Evolutionary conservation across 2,113 vertebrate species (phyloP).

Genomic region (Hydropotes inermis): DNA sequence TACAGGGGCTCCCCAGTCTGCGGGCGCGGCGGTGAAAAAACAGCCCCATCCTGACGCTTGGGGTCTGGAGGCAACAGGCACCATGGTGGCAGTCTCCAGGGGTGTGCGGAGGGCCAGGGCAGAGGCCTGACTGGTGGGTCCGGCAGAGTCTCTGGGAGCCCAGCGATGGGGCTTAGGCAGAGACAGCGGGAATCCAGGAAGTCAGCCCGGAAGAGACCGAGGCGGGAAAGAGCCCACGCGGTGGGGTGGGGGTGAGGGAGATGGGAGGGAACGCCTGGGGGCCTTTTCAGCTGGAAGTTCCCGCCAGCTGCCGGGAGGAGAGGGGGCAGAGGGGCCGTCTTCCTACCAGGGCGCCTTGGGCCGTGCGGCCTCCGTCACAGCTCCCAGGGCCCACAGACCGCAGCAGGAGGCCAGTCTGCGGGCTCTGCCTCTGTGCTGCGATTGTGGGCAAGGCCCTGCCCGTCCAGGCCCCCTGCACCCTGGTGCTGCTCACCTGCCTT

Average conservation of each 20-base stretch:
- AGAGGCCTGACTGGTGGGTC: not conserved
- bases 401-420: not conserved
- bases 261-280: accelerated
- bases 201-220: not conserved
- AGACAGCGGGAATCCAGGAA: accelerated
- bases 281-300: too few relatives aligned
- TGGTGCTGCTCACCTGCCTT: not conserved
- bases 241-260: not conserved
- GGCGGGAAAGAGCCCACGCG: accelerated
- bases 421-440: not conserved
- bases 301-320: not conserved
- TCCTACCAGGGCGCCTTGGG: not conserved
- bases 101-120: not conserved
- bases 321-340: accelerated
- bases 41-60: accelerated
- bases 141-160: too few relatives aligned
- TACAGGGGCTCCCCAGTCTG: too few relatives aligned
- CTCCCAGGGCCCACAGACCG: accelerated
- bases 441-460: not conserved
- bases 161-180: accelerated
- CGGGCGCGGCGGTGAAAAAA: accelerated
- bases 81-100: accelerated
- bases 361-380: too few relatives aligned
- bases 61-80: too few relatives aligned
- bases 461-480: not conserved